Evolutionary conservation across 64 coral and sea anemone genomes (phyloP), one percentile per base, ranked within the genome.

Genomic region (Stichodactyla mertensii): DNA sequence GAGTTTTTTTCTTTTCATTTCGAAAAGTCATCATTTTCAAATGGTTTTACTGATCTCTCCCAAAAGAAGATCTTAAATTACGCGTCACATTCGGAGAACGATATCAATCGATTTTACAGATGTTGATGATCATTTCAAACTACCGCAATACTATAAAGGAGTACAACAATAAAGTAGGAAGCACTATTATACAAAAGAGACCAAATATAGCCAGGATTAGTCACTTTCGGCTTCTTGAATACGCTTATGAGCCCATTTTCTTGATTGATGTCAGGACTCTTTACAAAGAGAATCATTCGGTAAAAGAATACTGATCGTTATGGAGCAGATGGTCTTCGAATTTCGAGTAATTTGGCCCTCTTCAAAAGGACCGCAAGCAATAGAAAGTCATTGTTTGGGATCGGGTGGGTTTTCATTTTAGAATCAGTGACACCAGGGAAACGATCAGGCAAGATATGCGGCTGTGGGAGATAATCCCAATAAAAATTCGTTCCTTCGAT

Each of bases 201-300:
- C 69, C 26, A 26, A 74, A 74, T 74, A 28, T 74, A 74, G 24
- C 69, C 12, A 10, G 69, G 69, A 74, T 74, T 74, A 74, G 69
- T 74, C 69, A 74, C 24, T 74, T 74, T 74, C 69, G 69, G 69
- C 69, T 74, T 74, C 69, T 74, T 31, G 69, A 74, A 74, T 74
- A 31, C 69, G 22, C 69, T 74, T 74, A 74, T 74, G 69, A 74
- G n/a, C 10, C 69, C 10, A 74, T 74, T 74, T 74, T 74, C 24
- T 23, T 74, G 69, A 36, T 74, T 74, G 69, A 74, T 74, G 69
- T 74, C 24, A 74, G 69, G 27, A 74, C 69, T 74, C 69, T 74
- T 74, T 74, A 74, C 69, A 74, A 74, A 74, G 24, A 13, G 69
- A 74, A 31, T 74, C 69, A 74, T 74, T 74, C 69, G 24, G 69